Base-by-base conservation (phyloP, 2,797 vertebrate species). In the Coranthus polyacanthus region DNA sequence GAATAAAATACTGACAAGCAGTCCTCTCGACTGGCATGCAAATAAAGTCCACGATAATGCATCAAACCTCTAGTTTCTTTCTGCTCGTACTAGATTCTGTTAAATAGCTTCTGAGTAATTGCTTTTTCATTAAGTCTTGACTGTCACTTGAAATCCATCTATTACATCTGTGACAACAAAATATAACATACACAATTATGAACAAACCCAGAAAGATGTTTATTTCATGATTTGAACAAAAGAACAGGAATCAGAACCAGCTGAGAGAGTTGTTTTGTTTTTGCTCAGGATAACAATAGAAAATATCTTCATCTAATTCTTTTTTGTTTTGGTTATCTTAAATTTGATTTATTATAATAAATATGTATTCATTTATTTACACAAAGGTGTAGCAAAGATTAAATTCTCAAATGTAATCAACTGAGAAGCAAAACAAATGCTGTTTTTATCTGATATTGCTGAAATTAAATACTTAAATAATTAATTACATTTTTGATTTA, bases 11-110 rank as follows among this genome's bases (percentile, higher is more conserved):
- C 32, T 18, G 50, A 49, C 32, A 45, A 57, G 32, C 49, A 43
- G 47, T 62, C 62, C n/a, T 60, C 26, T 26, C 65, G 20, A 46
- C 53, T 74, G 44, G 29, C 46, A 72, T 42, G 68, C 53, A 75
- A 53, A 76, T 64, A 58, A 2, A 51, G 13, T 42, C 15, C 34
- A 18, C 20, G 22, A 61, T 39, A 55, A 57, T 55, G 13, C 45
- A 59, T 54, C 42, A 26, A 10, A 68, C n/a, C 47, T 45, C 51
- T 43, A 7, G 24, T 5, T 21, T 17, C n/a, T 58, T 29, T 17
- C 5, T 9, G 37, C 17, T 4, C 8, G 43, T 43, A 26, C 10
- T 21, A 21, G 12, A 46, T 32, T 3, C 4, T 3, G 9, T 49
- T 20, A 20, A 55, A 61, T 34, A 18, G 10, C 3, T 44, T 22